phyloP scores from a whole-genome alignment of 2,797 vertebrate genomes.

The Protonibea diacanthus region DNA sequence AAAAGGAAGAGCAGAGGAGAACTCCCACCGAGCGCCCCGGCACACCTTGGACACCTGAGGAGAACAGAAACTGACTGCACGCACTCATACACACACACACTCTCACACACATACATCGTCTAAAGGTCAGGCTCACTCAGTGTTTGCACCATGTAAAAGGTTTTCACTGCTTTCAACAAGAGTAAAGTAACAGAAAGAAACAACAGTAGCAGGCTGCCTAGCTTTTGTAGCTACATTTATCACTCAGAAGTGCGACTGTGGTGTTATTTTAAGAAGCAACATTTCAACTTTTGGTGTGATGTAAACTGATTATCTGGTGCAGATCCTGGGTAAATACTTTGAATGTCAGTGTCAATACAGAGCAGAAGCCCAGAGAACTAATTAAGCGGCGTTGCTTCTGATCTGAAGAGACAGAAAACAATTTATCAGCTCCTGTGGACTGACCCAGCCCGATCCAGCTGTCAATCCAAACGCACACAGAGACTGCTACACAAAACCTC shows the following conservation, averaged over 20 bases:
- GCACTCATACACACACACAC: constrained; percentile 9
- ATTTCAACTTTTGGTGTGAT: constrained; percentile 12
- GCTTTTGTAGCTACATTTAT: constrained; percentile 50
- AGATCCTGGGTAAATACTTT: constrained; percentile 28
- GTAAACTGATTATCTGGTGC: constrained; percentile 37
- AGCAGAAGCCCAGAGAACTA: constrained; percentile 32
- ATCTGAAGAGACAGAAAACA: constrained; percentile 59
- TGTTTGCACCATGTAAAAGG: constrained; percentile 66
- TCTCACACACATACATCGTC: constrained; percentile 22
- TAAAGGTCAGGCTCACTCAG: constrained; percentile 63
- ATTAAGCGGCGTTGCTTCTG: constrained; percentile 50
- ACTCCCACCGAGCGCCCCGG: constrained; percentile 91
- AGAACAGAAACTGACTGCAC: constrained; percentile 43
- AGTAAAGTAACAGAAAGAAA: constrained; percentile 35
- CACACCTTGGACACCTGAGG: constrained; percentile 88
- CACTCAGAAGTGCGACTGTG: constrained; percentile 29
- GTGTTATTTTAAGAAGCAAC: constrained; percentile 31
- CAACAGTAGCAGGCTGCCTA: constrained; percentile 40
- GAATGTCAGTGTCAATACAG: constrained; percentile 28
- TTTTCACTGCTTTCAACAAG: constrained; percentile 60
- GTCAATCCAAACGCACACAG: constrained; percentile 44
- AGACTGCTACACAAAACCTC: constrained; percentile 37
- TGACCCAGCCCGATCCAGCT: constrained; percentile 39
- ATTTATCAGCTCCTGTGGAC: constrained; percentile 54
- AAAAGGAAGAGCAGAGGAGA: constrained; percentile 81